Conservation (phyloP, 2,888 invertebrate species). For the Orthonevra nobilis region DNA sequence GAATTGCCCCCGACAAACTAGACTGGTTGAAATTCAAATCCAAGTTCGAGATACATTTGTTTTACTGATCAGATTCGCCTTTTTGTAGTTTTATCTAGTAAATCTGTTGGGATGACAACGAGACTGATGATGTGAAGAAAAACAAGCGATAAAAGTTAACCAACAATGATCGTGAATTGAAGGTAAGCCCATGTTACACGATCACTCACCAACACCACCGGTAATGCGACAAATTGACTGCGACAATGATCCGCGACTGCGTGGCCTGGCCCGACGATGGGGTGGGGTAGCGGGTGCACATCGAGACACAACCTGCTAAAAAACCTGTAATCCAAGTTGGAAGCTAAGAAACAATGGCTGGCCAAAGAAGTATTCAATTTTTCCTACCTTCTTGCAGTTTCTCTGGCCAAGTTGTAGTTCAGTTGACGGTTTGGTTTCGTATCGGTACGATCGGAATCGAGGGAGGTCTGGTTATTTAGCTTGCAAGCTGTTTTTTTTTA, state of each 20-base stretch:
- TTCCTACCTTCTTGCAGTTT: slow-evolving; percentile 66
- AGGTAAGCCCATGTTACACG: slow-evolving; percentile 52
- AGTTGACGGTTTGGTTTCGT: slow-evolving; percentile 69
- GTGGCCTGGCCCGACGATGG: too few relatives aligned
- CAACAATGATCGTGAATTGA: slow-evolving; percentile 67
- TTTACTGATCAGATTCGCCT: slow-evolving; percentile 16
- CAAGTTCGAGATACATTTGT: slow-evolving; percentile 4
- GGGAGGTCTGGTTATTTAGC: slow-evolving; percentile 28
- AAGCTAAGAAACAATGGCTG: slow-evolving; percentile 25
- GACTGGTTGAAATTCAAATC: too few relatives aligned
- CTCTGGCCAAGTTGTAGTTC: slow-evolving; percentile 53
- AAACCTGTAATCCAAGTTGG: slow-evolving; percentile 41
- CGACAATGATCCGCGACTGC: too few relatives aligned
- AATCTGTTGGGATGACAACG: too few relatives aligned
- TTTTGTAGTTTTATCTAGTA: slow-evolving; percentile 17
- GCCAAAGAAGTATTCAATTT: background rate
- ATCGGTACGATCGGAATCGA: slow-evolving; percentile 67
- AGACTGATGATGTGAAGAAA: too few relatives aligned
- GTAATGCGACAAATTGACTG: slow-evolving; percentile 45
- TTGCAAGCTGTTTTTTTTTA: too few relatives aligned
- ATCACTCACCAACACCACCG: slow-evolving; percentile 50
- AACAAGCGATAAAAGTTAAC: slow-evolving; percentile 7
- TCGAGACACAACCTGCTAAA: slow-evolving; percentile 54
- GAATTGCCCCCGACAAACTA: slow-evolving; percentile 46
- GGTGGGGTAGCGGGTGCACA: slow-evolving; percentile 15